Evolutionary conservation across 2,113 vertebrate species (phyloP).

Genomic region (Xiphias gladius): DNA sequence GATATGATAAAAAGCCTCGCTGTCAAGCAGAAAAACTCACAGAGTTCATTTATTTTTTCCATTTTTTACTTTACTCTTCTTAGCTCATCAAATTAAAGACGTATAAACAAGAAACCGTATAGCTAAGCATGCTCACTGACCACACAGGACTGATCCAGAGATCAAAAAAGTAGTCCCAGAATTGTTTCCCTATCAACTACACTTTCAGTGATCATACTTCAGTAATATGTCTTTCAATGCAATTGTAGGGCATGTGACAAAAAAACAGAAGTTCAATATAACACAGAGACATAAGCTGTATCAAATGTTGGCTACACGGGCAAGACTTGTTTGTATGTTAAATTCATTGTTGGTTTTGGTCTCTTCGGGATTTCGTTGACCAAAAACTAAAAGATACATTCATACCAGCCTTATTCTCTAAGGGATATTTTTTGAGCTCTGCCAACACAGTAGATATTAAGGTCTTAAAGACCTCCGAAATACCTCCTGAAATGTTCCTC

Average conservation of each 20-base stretch:
- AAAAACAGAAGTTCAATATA: no score
- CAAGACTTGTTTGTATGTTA: no score
- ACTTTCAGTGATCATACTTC: background rate
- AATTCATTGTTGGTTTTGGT: no score
- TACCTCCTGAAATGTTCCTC: background rate
- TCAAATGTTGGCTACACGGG: no score
- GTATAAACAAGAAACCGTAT: background rate
- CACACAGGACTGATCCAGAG: background rate
- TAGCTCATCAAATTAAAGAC: background rate
- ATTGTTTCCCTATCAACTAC: background rate
- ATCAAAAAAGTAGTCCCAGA: background rate
- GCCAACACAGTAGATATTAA: background rate
- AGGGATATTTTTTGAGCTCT: no score
- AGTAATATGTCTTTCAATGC: no score
- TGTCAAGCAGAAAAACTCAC: conserved; percentile 1
- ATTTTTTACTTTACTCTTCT: background rate
- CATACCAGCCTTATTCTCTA: background rate
- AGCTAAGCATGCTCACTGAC: background rate
- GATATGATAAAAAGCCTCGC: background rate
- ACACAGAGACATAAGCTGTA: no score
- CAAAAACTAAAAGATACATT: no score
- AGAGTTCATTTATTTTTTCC: background rate
- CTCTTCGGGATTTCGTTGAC: no score
- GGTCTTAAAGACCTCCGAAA: no score
- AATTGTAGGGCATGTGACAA: no score